Base-by-base conservation (phyloP, 2,113 vertebrate species). In the Eonycteris spelaea region DNA sequence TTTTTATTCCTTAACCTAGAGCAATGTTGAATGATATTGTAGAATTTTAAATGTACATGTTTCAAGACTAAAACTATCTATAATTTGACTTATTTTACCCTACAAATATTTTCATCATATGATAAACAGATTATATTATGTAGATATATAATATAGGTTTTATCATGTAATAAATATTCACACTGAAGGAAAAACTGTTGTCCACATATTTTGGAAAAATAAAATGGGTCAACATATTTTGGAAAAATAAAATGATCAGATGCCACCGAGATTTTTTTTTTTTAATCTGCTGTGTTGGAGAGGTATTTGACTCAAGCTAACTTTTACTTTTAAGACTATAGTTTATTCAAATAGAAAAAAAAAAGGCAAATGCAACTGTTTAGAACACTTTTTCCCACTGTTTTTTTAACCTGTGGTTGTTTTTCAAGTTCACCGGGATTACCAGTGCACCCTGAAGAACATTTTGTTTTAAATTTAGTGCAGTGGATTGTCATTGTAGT, bases 1-100 rank as follows among this genome's bases (percentile, higher is more conserved):
- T 90, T 96, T 26, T 65, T 87, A 65, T 80, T 74, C n/a, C 89
- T 95, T 74, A 85, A 71, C 22, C 63, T 90, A 83, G 71, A 71
- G 33, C 68, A 86, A n/a, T 38, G 85, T 13, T 19, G 0, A 33
- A 43, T 33, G 3, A 48, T 45, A 57, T 6, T 77, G 4, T 4
- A 78, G 53, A 88, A 59, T 82, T 91, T 83, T 74, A 59, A 93
- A 61, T 43, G 15, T n/a, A 75, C 24, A 61, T 63, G 61, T 82
- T 91, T 89, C 7, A 84, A 93, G 57, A 73, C 26, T 13, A 53
- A 95, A 83, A 55, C 57, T 33, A 73, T 14, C 26, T 73, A 45
- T 12, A 80, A 73, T 78, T 95, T 73, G 26, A 74, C 18, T 61
- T 59, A 38, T 85, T 84, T 90, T 68, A 30, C 55, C 63, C 35